phyloP scores from a whole-genome alignment of 2,888 invertebrate genomes.

The Stenchaetothrips biformis region DNA sequence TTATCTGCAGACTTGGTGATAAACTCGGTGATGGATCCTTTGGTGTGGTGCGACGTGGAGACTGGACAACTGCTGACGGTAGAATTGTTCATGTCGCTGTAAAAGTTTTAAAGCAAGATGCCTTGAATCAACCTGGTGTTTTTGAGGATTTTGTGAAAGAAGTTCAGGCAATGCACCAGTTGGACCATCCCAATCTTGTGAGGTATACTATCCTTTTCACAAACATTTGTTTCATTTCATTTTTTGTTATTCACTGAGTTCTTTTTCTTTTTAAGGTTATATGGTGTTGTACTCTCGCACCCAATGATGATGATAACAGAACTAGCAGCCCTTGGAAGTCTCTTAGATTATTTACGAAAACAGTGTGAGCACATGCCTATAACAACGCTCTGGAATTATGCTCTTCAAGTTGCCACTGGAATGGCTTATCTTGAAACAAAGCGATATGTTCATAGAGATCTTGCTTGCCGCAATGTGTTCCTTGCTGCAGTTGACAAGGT shows the following conservation, averaged over 20 bases:
- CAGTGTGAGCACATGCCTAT: constrained; percentile 79
- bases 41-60: constrained; percentile 90
- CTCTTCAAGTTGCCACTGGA: constrained; percentile 91
- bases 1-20: constrained; percentile 56
- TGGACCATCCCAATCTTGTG: constrained; percentile 90
- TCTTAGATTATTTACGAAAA: constrained; percentile 82
- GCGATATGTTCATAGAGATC: constrained; percentile 89
- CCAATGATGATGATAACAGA: constrained; percentile 99
- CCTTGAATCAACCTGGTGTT: constrained; percentile 81
- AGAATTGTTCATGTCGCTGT: constrained; percentile 80
- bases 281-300: constrained; percentile 87
- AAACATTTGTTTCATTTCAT: not conserved
- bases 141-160: constrained; percentile 96
- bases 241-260: constrained; percentile 8
- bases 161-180: constrained; percentile 95
- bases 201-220: constrained; percentile 46
- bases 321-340: constrained; percentile 80
- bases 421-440: constrained; percentile 96
- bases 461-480: constrained; percentile 92
- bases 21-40: constrained; percentile 97
- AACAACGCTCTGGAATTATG: constrained; percentile 81
- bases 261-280: constrained; percentile 56
- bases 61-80: constrained; percentile 77
- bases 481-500: constrained; percentile 77
- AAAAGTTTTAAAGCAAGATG: constrained; percentile 92